These are phyloP conservation scores for Pseudomyrmex cubaensis DNA, from an alignment of 1,140 invertebrate species.

Conservation along the genomic window DNA sequence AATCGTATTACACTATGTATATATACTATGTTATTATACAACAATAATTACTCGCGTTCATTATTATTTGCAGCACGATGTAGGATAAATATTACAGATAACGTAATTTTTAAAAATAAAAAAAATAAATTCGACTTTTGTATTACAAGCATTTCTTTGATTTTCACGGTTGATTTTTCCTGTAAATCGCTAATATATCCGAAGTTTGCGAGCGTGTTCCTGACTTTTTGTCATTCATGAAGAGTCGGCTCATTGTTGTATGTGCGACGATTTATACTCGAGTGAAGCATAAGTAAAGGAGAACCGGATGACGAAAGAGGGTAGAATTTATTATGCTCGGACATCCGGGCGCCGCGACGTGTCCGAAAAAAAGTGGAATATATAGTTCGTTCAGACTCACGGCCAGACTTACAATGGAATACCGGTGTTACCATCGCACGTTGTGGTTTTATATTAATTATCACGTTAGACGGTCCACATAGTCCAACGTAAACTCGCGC, in stretches of 20 bases:
- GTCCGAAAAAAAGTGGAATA: conserved; percentile 32
- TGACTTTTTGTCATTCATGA: conserved; percentile 50
- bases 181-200: conserved; percentile 41
- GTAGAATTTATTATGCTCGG: conserved; percentile 62
- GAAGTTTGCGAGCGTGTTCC: conserved; percentile 2
- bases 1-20: neutral
- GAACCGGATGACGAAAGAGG: conserved; percentile 47
- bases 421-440: neutral
- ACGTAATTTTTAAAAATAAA: too few relatives aligned
- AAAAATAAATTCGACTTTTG: too few relatives aligned
- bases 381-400: conserved; percentile 34
- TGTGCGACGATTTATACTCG: conserved; percentile 28
- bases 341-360: conserved; percentile 11
- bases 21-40: conserved; percentile 8
- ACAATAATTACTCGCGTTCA: neutral
- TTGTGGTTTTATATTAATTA: conserved; percentile 56
- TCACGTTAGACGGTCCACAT: neutral
- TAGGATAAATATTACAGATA: too few relatives aligned
- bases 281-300: conserved; percentile 56
- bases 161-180: neutral
- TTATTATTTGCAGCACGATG: too few relatives aligned
- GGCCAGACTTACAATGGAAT: conserved; percentile 27
- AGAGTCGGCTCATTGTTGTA: conserved; percentile 29
- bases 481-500: conserved; percentile 12
- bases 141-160: too few relatives aligned